Conservation (phyloP, 2,888 invertebrate species). For the Limenitis arthemis region DNA sequence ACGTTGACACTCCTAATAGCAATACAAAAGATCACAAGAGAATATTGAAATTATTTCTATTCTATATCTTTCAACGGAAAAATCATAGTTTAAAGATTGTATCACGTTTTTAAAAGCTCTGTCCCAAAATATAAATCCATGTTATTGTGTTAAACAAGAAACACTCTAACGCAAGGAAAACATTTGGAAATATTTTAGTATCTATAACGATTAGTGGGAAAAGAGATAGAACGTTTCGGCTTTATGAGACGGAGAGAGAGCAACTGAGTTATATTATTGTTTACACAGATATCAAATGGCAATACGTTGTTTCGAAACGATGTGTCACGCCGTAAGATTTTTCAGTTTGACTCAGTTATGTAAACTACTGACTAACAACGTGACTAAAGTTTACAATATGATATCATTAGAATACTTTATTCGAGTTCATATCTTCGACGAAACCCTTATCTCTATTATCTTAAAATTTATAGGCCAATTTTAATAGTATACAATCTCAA, state of each 20-base stretch:
- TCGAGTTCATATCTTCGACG: constrained; percentile 43
- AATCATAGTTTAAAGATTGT: not conserved
- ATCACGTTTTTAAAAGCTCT: not conserved
- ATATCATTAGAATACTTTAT: constrained; percentile 46
- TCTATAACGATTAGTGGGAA: constrained; percentile 2
- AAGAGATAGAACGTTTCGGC: constrained; percentile 33
- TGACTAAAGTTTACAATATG: constrained; percentile 43
- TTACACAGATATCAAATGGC: constrained; percentile 18
- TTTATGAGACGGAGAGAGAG: constrained; percentile 18
- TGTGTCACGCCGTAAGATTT: constrained; percentile 45
- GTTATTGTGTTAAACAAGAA: constrained; percentile 36
- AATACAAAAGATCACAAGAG: not conserved
- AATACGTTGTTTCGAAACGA: constrained; percentile 28
- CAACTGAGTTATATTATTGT: constrained; percentile 13
- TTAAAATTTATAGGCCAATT: constrained; percentile 34
- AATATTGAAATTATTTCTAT: not conserved
- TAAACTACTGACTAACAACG: constrained; percentile 41
- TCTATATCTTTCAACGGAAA: not conserved
- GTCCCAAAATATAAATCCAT: constrained; percentile 24
- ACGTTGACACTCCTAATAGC: not conserved
- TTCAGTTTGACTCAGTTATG: constrained; percentile 51
- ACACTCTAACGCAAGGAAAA: not conserved
- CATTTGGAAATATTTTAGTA: constrained; percentile 9
- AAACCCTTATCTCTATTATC: constrained; percentile 46
- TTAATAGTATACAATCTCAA: constrained; percentile 33